These are phyloP conservation scores for Amblyornis subalaris DNA, from an alignment of 2,113 vertebrate genomes.

Conservation along the genomic window DNA sequence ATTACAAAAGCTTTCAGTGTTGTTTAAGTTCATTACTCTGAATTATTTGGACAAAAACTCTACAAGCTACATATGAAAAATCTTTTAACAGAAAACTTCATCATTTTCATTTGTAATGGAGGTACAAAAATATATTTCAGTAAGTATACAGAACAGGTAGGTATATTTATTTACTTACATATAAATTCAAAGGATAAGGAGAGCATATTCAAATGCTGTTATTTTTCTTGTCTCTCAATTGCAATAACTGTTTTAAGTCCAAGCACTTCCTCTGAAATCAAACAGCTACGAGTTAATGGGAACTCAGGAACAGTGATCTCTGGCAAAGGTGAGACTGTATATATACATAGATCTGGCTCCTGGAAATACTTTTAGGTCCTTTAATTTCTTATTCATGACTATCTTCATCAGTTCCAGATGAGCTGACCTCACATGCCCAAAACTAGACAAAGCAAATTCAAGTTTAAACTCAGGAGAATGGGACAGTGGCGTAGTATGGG, in stretches of 20 bases:
- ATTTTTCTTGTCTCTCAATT: background rate
- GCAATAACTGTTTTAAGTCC: background rate
- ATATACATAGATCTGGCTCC: background rate
- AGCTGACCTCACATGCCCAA: background rate
- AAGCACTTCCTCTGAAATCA: background rate
- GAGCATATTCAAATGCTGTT: background rate
- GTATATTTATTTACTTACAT: background rate
- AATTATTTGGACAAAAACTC: background rate
- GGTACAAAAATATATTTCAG: background rate
- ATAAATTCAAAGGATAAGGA: background rate
- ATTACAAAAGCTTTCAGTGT: background rate
- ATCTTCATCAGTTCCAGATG: background rate
- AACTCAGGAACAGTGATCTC: background rate
- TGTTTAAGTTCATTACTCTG: background rate
- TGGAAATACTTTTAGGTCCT: background rate
- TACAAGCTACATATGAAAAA: background rate
- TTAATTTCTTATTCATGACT: background rate
- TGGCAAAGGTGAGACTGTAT: background rate
- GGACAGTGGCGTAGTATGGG: rapidly evolving
- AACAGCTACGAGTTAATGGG: rapidly evolving
- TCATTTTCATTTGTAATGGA: background rate
- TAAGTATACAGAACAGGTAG: background rate
- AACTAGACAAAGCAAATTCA: background rate
- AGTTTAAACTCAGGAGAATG: background rate
- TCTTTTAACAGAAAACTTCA: rapidly evolving